Evolutionary conservation across 2,113 vertebrate species (phyloP), one percentile per base, ranked within the genome.

Genomic region (Podarcis muralis): DNA sequence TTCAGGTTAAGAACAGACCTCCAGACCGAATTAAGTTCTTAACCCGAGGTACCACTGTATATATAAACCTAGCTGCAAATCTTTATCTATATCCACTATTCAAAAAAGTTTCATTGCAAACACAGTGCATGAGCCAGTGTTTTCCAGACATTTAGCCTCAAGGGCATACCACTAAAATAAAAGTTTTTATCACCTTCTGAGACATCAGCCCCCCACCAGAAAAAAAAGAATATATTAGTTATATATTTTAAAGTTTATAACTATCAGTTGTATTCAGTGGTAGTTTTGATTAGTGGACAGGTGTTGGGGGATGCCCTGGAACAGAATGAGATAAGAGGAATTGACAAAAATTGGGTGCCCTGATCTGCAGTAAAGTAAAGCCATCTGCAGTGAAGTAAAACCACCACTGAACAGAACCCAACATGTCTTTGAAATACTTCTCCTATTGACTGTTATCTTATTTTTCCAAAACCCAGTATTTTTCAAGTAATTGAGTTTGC

Each of bases 111-210:
- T 48, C 43, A 53, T 53, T 53, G 48, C 81, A 87, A 91, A 94
- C 93, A 94, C 93, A 94, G 91, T 81, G 88, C 85, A 85, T 83
- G 87, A 92, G 48, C 87, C 81, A 88, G 84, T 91, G 91, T 85
- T 91, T 83, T 68, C 37, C 6, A 69, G 25, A 83, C 30, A 6
- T 62, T 53, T 53, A 57, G 57, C 57, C 23, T 27, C 13, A 43
- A 83, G 20, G 37, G 27, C 66, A 69, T n/a, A 69, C 9, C 7
- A 48, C 13, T 48, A 27, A 43, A 83, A n/a, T 83, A 11, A 48
- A 53, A 22, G 2, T 25, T 18, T 40, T 27, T 12, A 22, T 68
- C 62, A 23, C n/a, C 62, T 76, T 84, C 74, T 80, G 37, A 77
- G 12, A 25, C 15, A 27, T 7, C 40, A 77, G 25, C 8, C 23